phyloP scores from a whole-genome alignment of 1,140 invertebrate genomes.

The Galleria mellonella region DNA sequence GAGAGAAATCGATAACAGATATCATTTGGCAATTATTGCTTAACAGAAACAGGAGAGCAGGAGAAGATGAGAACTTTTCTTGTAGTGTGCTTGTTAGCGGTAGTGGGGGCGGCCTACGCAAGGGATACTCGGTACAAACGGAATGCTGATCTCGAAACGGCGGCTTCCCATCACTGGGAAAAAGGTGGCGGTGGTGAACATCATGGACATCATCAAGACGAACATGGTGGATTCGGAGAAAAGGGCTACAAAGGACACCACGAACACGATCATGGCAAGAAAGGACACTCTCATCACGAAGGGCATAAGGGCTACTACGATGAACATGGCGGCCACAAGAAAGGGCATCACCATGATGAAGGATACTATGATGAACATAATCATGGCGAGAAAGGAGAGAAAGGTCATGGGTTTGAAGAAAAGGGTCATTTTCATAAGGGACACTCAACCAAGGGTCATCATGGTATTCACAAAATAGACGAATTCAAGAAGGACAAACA shows the following conservation, averaged over 20 bases:
- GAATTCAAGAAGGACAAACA: conserved; percentile 77
- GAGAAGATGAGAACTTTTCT: conserved; percentile 44
- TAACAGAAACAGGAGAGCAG: conserved; percentile 35
- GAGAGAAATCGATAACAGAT: conserved; percentile 42
- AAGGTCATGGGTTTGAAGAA: conserved; percentile 77
- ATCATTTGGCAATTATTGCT: conserved; percentile 64
- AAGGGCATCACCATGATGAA: conserved; percentile 82
- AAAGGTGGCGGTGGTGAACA: conserved; percentile 73
- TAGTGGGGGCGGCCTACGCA: conserved; percentile 27
- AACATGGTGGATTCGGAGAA: conserved; percentile 67
- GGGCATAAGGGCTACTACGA: conserved; percentile 80
- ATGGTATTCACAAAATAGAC: conserved; percentile 83
- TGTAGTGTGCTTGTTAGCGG: conserved; percentile 31
- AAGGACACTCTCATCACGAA: conserved; percentile 83
- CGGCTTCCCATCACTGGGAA: conserved; percentile 74
- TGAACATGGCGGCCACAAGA: conserved; percentile 82
- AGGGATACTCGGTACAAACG: conserved; percentile 45
- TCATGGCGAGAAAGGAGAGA: conserved; percentile 79
- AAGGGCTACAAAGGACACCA: conserved; percentile 77
- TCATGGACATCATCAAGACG: conserved; percentile 60
- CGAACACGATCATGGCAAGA: conserved; percentile 78
- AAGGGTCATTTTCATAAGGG: conserved; percentile 82
- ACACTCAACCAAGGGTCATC: conserved; percentile 84
- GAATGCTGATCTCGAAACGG: conserved; percentile 72
- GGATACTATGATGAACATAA: conserved; percentile 84